phyloP scores from a whole-genome alignment of 2,888 invertebrate genomes.

The Glaucopsyche alexis region DNA sequence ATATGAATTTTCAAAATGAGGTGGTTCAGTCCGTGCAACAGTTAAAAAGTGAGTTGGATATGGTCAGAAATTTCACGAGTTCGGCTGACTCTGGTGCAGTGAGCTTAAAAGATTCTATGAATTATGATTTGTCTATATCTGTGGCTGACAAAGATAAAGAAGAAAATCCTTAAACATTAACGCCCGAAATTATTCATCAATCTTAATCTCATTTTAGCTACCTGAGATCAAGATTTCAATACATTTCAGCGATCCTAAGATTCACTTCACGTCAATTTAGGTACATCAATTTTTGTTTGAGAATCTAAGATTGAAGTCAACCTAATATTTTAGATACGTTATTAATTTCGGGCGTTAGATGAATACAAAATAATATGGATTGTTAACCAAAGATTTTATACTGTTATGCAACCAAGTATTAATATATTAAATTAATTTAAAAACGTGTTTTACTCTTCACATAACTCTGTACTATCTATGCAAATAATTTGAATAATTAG shows the following conservation, averaged over 20 bases:
- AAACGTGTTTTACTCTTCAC: not conserved
- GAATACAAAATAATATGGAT: not conserved
- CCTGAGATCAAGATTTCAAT: too few relatives aligned
- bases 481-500: not conserved
- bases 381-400: conserved; percentile 26
- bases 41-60: conserved; percentile 67
- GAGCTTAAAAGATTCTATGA: conserved; percentile 52
- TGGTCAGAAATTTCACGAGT: conserved; percentile 56
- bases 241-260: too few relatives aligned
- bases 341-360: too few relatives aligned
- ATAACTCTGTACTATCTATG: not conserved
- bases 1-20: conserved; percentile 73
- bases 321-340: too few relatives aligned
- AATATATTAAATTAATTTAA: not conserved
- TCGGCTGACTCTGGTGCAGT: conserved; percentile 46
- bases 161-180: conserved; percentile 1
- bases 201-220: too few relatives aligned
- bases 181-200: too few relatives aligned
- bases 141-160: conserved; percentile 6
- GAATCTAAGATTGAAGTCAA: too few relatives aligned
- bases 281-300: too few relatives aligned
- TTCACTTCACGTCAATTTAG: too few relatives aligned
- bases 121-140: conserved; percentile 47
- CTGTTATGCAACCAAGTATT: not conserved
- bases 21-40: conserved; percentile 70